Evolutionary conservation across 1,140 invertebrate species (phyloP), one percentile per base, ranked within the genome.

Genomic region (Apolygus lucorum): DNA sequence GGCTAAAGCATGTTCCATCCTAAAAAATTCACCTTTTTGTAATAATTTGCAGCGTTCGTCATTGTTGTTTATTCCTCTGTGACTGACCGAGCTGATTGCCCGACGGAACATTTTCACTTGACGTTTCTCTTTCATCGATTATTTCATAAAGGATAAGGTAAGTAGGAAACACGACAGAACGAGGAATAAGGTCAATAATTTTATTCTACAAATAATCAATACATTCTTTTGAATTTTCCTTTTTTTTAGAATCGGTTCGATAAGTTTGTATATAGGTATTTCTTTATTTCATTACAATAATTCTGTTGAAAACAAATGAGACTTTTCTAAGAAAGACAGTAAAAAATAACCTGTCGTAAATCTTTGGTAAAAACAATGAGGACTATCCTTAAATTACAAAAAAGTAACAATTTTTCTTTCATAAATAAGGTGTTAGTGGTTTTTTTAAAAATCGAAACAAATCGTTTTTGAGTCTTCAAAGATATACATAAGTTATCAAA

Each of bases 181-280:
- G 22, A 59, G 8, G 8, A 22, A 59, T 59, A 59, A 22, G 11
- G 54, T 11, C 54, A 14, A 59, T n/a, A 4, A 24, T 59, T 59
- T 59, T 59, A 59, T 59, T 59, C 54, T 59, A 59, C 54, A 59
- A 59, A 59, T 59, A 59, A 24, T 59, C 22, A 17, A 59, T 59
- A 59, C 54, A 59, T 59, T 59, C 22, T 59, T 59, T 59, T 59
- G 54, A 59, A 59, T 17, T 59, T 13, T n/a, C n/a, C n/a, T n/a
- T n/a, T n/a, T 22, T 59, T 11, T 59, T 21, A 14, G 54, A 24
- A 17, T 59, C 4, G 54, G 54, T 4, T 59, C 22, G 54, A 59
- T 59, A 59, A 14, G 54, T 59, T 59, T 11, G 54, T 17, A 59
- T 59, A 13, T 49, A 49, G 8, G 8, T 11, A 17, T 8, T 49